Conservation (phyloP, 2,797 vertebrate genomes). For the Gephyroberyx darwinii region DNA sequence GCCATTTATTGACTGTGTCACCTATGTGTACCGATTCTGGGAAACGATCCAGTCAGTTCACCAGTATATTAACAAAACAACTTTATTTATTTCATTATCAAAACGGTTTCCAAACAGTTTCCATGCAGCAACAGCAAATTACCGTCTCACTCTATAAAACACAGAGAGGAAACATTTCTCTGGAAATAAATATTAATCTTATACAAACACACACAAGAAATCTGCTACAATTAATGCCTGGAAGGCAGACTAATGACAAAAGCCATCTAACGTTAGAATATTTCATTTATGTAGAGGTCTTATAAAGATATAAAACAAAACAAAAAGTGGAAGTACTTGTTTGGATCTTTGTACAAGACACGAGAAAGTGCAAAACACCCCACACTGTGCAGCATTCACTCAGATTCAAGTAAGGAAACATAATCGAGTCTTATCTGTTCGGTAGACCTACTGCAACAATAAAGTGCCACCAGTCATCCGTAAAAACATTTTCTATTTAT, state of each 20-base stretch:
- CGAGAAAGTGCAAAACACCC: neutral
- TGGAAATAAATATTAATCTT: conserved; percentile 12
- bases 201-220: conserved; percentile 3
- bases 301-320: neutral
- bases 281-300: neutral
- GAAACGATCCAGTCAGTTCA: conserved; percentile 6
- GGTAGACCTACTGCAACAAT: neutral
- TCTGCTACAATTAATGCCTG: neutral
- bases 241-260: neutral
- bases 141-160: conserved; percentile 28
- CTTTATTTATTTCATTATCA: conserved; percentile 31
- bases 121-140: neutral
- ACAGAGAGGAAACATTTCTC: conserved; percentile 3
- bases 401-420: neutral
- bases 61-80: conserved; percentile 7
- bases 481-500: conserved; percentile 3
- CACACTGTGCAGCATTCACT: neutral
- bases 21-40: neutral
- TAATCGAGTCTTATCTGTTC: neutral
- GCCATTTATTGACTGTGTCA: conserved; percentile 3
- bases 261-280: neutral
- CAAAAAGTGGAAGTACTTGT: conserved; percentile 2
- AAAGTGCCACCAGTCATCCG: neutral
- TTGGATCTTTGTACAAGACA: neutral
- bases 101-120: conserved; percentile 10